phyloP scores from a whole-genome alignment of 2,888 invertebrate genomes.

The Coelinius sp. region DNA sequence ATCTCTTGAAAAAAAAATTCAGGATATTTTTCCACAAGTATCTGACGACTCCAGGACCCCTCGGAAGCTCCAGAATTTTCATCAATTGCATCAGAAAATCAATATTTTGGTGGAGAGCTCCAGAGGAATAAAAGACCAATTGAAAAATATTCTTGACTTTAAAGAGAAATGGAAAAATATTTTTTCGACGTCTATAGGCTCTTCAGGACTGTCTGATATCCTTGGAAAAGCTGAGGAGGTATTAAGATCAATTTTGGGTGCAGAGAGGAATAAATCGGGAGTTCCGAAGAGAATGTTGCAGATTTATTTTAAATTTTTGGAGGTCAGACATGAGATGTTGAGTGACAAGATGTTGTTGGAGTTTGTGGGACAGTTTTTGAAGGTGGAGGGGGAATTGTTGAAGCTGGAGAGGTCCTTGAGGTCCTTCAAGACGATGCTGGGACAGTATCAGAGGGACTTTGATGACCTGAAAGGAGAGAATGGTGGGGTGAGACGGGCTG shows the following conservation, averaged over 20 bases:
- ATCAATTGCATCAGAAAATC: constrained; percentile 1
- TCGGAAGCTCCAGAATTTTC: neutral
- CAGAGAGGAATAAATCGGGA: constrained; percentile 69
- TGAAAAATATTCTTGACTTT: constrained; percentile 39
- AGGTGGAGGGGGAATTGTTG: constrained; percentile 47
- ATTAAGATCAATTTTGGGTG: constrained; percentile 70
- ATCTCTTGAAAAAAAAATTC: neutral
- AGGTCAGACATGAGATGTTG: constrained; percentile 73
- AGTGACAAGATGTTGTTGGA: constrained; percentile 57
- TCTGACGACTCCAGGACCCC: neutral
- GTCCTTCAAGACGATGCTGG: constrained; percentile 47
- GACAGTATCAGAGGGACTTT: constrained; percentile 28
- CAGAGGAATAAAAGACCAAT: constrained; percentile 30
- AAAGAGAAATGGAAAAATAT: constrained; percentile 46
- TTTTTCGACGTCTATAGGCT: neutral
- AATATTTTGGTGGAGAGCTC: neutral
- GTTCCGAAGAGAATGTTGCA: constrained; percentile 73
- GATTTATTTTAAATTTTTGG: constrained; percentile 74
- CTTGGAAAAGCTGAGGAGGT: constrained; percentile 69
- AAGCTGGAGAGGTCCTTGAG: constrained; percentile 51
- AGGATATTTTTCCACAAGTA: neutral
- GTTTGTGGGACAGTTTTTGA: constrained; percentile 43
- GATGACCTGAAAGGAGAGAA: neutral
- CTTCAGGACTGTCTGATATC: constrained; percentile 23
- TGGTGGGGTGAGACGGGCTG: neutral